Percentiles rank a stretch among this genome's conserved stretches.
These are phyloP conservation scores for Pogonocherus hispidulus DNA, from an alignment of 2,888 invertebrate species.

Conservation along the genomic window DNA sequence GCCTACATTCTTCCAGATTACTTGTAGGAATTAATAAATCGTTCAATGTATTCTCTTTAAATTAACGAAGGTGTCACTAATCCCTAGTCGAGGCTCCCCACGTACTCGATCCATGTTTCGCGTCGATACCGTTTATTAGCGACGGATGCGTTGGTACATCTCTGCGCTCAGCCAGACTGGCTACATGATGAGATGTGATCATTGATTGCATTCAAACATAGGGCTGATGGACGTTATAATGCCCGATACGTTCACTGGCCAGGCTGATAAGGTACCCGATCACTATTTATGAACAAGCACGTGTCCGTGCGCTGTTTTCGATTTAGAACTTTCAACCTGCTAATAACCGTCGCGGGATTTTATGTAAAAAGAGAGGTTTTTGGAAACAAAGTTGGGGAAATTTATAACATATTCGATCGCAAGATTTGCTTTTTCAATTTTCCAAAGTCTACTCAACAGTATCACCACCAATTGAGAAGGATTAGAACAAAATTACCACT, in stretches of 20 bases:
- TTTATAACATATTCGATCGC: too few species aligned
- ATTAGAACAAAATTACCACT: too few species aligned
- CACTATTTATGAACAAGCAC: conserved; percentile 60
- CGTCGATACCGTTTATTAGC: conserved; percentile 47
- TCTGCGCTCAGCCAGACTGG: conserved; percentile 45
- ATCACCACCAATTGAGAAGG: too few species aligned
- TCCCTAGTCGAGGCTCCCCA: conserved; percentile 5
- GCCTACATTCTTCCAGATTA: too few species aligned
- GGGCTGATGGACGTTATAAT: conserved; percentile 66
- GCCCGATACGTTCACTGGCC: conserved; percentile 62
- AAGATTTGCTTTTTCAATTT: too few species aligned
- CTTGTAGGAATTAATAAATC: too few species aligned
- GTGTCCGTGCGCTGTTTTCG: conserved; percentile 50
- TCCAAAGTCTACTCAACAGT: too few species aligned
- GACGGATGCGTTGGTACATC: conserved; percentile 49
- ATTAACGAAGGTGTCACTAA: conserved; percentile 17
- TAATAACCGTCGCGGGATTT: conserved; percentile 19
- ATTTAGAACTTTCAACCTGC: conserved; percentile 44
- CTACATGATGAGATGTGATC: conserved; percentile 55
- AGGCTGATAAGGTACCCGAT: conserved; percentile 57
- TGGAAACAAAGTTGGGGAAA: too few species aligned
- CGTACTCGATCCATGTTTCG: conserved; percentile 41
- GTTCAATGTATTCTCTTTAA: too few species aligned
- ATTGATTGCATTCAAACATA: conserved; percentile 64
- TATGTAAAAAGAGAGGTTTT: neutral